Evolutionary conservation across 2,797 vertebrate species (phyloP), one percentile per base, ranked within the genome.

Genomic region (Siniperca obscura): DNA sequence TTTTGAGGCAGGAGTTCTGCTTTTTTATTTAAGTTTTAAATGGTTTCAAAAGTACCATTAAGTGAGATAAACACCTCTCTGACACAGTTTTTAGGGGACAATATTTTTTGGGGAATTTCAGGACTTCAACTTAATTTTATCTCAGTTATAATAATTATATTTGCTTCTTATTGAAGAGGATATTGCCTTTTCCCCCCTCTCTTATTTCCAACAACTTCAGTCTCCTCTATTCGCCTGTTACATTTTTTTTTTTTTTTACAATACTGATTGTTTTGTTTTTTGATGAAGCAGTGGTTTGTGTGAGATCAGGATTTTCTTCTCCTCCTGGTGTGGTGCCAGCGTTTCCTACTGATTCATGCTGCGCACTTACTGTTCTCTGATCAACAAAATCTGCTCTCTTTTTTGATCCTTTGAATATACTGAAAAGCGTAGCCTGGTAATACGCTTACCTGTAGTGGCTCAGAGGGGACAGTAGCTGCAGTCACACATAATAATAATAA

Each of bases 401-500:
- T 42, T 17, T 30, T 27, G 19, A 5, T 50, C 62, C 52, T 22
- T 34, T 70, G 50, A 79, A 86, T 60, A 34, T 10, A 30, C 65
- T 59, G 25, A 22, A 57, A 77, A 60, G 34, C 46, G 27, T 44
- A 60, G 17, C 14, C 25, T 16, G 17, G 30, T 64, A 25, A 76
- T 57, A 61, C 48, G 36, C 16, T 77, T 70, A 57, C 9, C 46
- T 78, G 50, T 22, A 46, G 50, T 52, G 50, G 59, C 60, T 57
- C 64, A 57, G 55, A 87, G 52, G 71, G 70, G 53, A 62, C 75
- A 78, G 21, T 16, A 27, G 62, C 66, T 66, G 46, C 67, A 65
- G 67, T 38, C 53, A 62, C 25, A 69, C 50, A 48, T 81, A 30
- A 30, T 59, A 82, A 30, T 59, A 82, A 73, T 75, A 72, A 82